Evolutionary conservation across 2,888 invertebrate species (phyloP), one percentile per base, ranked within the genome.

Genomic region (Gastrophysa polygoni): DNA sequence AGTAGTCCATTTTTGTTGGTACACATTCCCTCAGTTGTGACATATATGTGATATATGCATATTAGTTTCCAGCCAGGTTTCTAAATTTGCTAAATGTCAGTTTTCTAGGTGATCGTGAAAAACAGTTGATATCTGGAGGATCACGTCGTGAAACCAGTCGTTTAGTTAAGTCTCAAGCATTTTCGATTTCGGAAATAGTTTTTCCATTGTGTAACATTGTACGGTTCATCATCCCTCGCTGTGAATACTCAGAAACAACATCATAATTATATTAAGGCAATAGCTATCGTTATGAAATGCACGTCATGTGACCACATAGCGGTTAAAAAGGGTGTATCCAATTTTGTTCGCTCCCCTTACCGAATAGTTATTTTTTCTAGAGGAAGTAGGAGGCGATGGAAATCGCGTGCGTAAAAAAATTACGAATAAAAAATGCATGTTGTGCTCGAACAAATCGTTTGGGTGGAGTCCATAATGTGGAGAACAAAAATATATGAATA

Each of bases 351-450:
- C 64, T 64, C 66, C 66, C 68, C 66, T 59, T 63, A 58, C 50
- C 46, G 28, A 59, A 49, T 52, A 34, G 52, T 49, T 58, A n/a
- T 51, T 56, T 60, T 64, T 61, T 52, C 32, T 59, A 59, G 68
- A 77, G 78, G 79, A 78, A 78, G 74, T 78, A 70, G 79, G 79
- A 77, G 78, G 76, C 74, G 66, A 73, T 68, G 64, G 68, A 71
- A 74, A 73, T 78, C 75, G 78, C 78, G 78, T 78, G 79, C 77
- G 77, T 77, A 75, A 77, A 79, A 79, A 79, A 79, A 78, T 77
- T 75, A 74, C 76, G 74, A 76, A 77, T 77, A 77, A 78, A 78
- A 78, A 78, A 75, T 75, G 73, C 68, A 71, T 66, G 72, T 70
- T 74, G 73, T 76, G 75, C 75, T 75, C 73, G 59, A 56, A 59